Evolutionary conservation across 2,888 invertebrate genomes (phyloP).

Genomic region (Gastrophysa polygoni): DNA sequence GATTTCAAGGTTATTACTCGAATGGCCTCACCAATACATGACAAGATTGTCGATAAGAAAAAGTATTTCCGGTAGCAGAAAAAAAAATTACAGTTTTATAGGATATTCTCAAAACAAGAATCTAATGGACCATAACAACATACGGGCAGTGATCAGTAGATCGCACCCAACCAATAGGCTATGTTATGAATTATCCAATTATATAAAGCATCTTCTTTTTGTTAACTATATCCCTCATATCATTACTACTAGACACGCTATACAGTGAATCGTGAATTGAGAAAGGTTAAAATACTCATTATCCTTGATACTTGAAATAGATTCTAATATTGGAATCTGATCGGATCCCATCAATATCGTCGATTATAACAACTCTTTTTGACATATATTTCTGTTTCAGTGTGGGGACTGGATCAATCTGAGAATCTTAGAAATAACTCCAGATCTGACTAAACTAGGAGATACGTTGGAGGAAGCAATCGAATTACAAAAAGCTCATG

Average conservation of each 20-base stretch:
- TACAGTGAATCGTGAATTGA: not conserved
- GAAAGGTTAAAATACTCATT: not conserved
- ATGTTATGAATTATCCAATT: not conserved
- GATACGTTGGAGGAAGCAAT: constrained; percentile 76
- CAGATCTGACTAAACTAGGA: constrained; percentile 82
- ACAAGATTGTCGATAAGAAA: too few relatives aligned
- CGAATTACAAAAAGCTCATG: constrained; percentile 77
- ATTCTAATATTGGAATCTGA: not conserved
- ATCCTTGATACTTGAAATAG: not conserved
- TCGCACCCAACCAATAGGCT: not conserved
- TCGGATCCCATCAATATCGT: not conserved
- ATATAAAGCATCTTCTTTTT: not conserved
- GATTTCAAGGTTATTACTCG: too few relatives aligned
- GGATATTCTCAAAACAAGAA: too few relatives aligned
- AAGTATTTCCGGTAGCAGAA: too few relatives aligned
- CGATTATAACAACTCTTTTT: not conserved
- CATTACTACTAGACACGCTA: not conserved
- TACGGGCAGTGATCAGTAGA: too few relatives aligned
- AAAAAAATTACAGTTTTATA: too few relatives aligned
- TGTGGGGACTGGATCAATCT: constrained; percentile 82
- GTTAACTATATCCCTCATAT: not conserved
- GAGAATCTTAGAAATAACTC: constrained; percentile 84
- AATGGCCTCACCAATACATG: too few relatives aligned
- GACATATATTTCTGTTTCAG: constrained; percentile 61
- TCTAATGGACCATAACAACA: too few relatives aligned